These are phyloP conservation scores for Ptyas mucosa DNA, from an alignment of 2,113 vertebrate genomes.

Conservation along the genomic window DNA sequence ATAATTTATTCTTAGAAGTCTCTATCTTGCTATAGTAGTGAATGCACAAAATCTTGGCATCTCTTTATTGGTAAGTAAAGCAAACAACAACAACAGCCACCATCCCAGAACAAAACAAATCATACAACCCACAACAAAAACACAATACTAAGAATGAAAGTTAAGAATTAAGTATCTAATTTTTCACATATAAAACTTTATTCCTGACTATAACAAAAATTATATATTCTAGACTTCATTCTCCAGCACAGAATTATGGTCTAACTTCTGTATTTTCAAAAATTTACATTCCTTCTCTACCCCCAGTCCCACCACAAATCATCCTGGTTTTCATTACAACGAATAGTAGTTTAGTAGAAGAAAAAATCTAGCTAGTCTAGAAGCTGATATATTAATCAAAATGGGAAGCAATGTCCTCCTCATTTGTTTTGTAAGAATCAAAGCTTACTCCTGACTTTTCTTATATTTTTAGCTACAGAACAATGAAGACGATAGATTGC, in stretches of 20 bases:
- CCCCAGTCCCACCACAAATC: not conserved
- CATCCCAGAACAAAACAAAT: not conserved
- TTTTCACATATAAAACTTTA: not conserved
- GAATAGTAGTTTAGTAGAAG: not conserved
- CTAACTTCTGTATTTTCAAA: not conserved
- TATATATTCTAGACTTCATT: not conserved
- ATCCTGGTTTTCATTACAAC: not conserved
- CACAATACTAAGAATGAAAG: not conserved
- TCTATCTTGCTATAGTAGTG: not conserved
- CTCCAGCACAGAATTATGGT: not conserved
- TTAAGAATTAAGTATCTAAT: not conserved
- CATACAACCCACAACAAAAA: not conserved
- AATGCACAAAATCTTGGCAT: not conserved
- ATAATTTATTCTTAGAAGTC: conserved; percentile 17
- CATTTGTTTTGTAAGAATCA: not conserved
- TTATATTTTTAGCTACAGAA: not conserved
- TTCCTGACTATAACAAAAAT: not conserved
- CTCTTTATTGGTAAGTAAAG: not conserved
- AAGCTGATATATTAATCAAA: not conserved
- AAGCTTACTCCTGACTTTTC: not conserved
- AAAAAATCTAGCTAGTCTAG: not conserved
- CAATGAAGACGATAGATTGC: not conserved
- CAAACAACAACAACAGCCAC: not conserved
- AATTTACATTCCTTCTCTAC: not conserved
- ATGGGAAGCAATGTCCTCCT: not conserved